Base-by-base conservation (phyloP, 2,113 vertebrate genomes). In the Solenodon paradoxus region DNA sequence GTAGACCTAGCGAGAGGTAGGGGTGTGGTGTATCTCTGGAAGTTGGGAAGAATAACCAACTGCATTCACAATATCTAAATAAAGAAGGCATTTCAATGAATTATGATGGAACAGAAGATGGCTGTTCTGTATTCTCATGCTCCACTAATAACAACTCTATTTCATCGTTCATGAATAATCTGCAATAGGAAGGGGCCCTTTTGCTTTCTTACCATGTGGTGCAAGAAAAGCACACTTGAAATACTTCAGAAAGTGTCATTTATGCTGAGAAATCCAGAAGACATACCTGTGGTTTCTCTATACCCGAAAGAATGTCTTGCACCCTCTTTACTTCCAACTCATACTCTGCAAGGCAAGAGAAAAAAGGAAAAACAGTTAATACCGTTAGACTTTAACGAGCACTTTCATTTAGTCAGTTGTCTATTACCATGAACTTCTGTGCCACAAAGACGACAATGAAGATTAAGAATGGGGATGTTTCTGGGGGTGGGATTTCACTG, bases 261-360 rank as follows among this genome's bases (percentile, higher is more conserved):
- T 59, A 35, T 28, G 42, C 24, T 28, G 35, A 93, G 92, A 64
- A 63, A 74, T 95, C 53, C 51, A 47, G 82, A 98, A 98, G 97
- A 99, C 99, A 79, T 98, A 99, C 99, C 99, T 99, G 99, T 98
- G 99, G 99, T 97, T 99, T 99, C 97, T 99, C 99, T 97, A 99
- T 99, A 98, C 99, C 98, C 92, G 99, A 99, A 98, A 99, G 99
- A 98, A 99, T 98, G 97, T 99, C 99, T 98, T 99, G 99, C 97
- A 99, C 98, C 69, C 99, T 99, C 98, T 99, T 99, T 85, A 98
- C 98, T 98, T 99, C 99, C 85, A 99, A 98, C 97, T 99, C 99
- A 97, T 99, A 99, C 97, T 99, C 99, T 99, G 98, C 66, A 96
- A 93, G 96, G 97, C 0, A 97, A 78, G 95, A 98, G 30, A 49